Base-by-base conservation (phyloP, 1,140 invertebrate species). In the Drosophila grimshawi region DNA sequence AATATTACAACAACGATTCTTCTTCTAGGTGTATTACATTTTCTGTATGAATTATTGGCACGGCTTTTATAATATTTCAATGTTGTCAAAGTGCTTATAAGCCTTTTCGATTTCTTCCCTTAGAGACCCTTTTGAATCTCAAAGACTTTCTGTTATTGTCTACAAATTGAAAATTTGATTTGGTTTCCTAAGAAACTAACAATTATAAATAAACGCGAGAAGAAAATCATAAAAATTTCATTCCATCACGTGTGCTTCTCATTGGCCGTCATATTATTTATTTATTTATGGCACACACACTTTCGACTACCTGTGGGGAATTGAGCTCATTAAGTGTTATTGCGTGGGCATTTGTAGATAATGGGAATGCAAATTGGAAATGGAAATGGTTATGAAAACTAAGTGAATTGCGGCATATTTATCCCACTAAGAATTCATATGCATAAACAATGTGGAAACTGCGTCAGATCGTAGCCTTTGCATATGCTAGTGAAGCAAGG, bases 191-290 rank as follows among this genome's bases (percentile, higher is more conserved):
- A 35, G 41, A 43, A 48, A n/a, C 43, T 45, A 32, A 43, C 45
- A 46, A 72, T 69, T 53, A 39, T 37, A 73, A 61, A 73, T 74
- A 85, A 80, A 80, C 69, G 65, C 39, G 53, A n/a, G 5, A 46
- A 32, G 29, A 41, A 62, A 66, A 76, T 69, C 72, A 78, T 86
- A 86, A 79, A 88, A 77, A 82, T 77, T 73, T 86, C 67, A 70
- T 48, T 61, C 48, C 49, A 64, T 86, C 82, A 86, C 82, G 82
- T 88, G 79, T 88, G 64, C 48, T 48, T 66, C 61, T 41, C 30
- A 81, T 78, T 72, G 71, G 60, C 71, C 73, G 85, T 83, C 79
- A 77, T 70, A 65, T 72, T 73, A 77, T 74, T 76, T 86, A 86
- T 88, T 82, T 88, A 88, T 78, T 61, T 65, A 59, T 52, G 29